A percentile compares a stretch with the other conserved stretches of the same genome.
Conservation (phyloP, 2,888 invertebrate species). For the Acrocera orbiculus region DNA sequence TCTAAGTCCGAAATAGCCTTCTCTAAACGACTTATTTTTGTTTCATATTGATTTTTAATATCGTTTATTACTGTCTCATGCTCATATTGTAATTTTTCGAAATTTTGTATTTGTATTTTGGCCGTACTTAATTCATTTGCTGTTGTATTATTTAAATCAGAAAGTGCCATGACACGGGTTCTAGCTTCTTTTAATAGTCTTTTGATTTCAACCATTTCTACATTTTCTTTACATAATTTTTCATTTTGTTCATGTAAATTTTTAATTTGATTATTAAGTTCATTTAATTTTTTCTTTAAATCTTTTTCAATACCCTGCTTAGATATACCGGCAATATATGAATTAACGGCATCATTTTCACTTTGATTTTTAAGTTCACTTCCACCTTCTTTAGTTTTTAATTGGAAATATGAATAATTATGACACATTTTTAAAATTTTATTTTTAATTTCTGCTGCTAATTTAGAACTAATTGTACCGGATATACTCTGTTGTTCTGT, state of each 20-base stretch:
- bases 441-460: too few species aligned
- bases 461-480: too few species aligned
- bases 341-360: too few species aligned
- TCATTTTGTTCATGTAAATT: constrained; percentile 35
- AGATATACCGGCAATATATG: too few species aligned
- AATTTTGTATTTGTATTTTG: constrained; percentile 34
- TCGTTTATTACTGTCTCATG: constrained; percentile 40
- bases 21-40: constrained; percentile 47
- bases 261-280: constrained; percentile 31
- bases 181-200: constrained; percentile 55
- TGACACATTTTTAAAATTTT: too few species aligned
- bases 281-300: constrained; percentile 32
- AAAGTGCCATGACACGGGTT: constrained; percentile 51
- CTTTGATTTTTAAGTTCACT: too few species aligned
- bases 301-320: too few species aligned
- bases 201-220: constrained; percentile 47
- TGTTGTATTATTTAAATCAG: constrained; percentile 47
- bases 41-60: constrained; percentile 52
- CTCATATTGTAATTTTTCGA: constrained; percentile 38
- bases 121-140: constrained; percentile 40
- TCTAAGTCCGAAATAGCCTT: constrained; percentile 51
- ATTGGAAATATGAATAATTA: too few species aligned
- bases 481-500: too few species aligned
- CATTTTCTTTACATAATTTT: constrained; percentile 41
- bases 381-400: too few species aligned